These are phyloP conservation scores for Nyleta sp. DNA, from an alignment of 2,888 invertebrate species.

Conservation along the genomic window DNA sequence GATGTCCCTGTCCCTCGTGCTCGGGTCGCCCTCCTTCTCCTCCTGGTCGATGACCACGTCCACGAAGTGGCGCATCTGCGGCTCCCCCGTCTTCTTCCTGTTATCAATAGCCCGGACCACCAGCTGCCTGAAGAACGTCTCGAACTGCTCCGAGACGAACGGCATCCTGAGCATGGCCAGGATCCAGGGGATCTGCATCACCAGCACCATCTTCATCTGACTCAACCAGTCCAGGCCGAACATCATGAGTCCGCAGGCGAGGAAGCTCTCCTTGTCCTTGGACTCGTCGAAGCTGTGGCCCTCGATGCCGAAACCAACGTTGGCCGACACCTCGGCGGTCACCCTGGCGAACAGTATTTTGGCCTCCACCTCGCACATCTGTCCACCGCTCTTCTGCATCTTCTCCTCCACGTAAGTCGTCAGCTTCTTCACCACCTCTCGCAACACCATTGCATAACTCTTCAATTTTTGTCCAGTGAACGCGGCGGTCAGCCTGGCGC, in stretches of 20 bases:
- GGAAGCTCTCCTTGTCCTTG: conserved; percentile 20
- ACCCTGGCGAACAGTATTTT: conserved; percentile 57
- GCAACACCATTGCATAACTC: conserved; percentile 2
- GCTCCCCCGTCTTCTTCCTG: not conserved
- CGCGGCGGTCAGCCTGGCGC: conserved; percentile 41
- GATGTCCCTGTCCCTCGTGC: conserved; percentile 68
- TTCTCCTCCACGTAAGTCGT: conserved; percentile 17
- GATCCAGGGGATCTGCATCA: conserved; percentile 19
- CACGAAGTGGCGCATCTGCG: conserved; percentile 74
- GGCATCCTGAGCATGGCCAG: conserved; percentile 71
- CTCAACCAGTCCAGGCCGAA: not conserved
- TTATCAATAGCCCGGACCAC: not conserved
- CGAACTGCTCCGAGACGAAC: conserved; percentile 74
- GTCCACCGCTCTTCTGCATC: not conserved
- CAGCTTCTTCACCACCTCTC: conserved; percentile 32
- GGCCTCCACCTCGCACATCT: conserved; percentile 73
- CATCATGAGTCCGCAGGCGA: conserved; percentile 4
- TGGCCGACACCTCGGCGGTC: conserved; percentile 65
- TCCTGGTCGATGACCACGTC: conserved; percentile 80
- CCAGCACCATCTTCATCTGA: not conserved
- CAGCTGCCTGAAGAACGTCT: conserved; percentile 75
- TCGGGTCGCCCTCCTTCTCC: conserved; percentile 79
- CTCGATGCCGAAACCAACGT: conserved; percentile 66
- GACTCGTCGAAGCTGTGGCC: conserved; percentile 65
- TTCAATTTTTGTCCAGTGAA: conserved; percentile 54